Percentiles rank a stretch among this genome's conserved stretches.
phyloP scores from a whole-genome alignment of 1,140 invertebrate species.

The Tyrophagus putrescentiae region DNA sequence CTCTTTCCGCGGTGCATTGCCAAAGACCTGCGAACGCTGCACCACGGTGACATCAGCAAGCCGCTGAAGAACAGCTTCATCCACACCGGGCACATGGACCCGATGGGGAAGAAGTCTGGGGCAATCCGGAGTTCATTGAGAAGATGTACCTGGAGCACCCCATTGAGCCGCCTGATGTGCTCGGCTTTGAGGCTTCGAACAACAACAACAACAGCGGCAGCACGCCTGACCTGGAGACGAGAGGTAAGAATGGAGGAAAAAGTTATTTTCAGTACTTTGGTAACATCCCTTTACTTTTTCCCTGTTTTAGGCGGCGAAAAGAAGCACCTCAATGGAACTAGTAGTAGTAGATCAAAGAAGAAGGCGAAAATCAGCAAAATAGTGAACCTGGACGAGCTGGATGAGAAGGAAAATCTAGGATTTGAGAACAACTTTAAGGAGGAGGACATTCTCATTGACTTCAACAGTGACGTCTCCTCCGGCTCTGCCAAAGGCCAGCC shows the following conservation, averaged over 20 bases:
- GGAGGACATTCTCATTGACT: conserved; percentile 34
- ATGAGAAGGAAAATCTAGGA: neutral
- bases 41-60: conserved; percentile 51
- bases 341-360: neutral
- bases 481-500: neutral
- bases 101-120: conserved; percentile 60
- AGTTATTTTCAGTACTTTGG: conserved; percentile 19
- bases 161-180: conserved; percentile 60
- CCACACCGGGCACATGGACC: conserved; percentile 49
- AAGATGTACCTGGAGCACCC: conserved; percentile 65
- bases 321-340: neutral
- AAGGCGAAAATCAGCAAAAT: conserved; percentile 36
- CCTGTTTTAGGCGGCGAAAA: neutral
- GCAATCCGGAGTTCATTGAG: conserved; percentile 61
- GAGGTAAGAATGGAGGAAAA: no score
- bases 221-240: conserved; percentile 31
- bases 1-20: conserved; percentile 48
- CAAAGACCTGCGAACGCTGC: conserved; percentile 31
- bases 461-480: conserved; percentile 30
- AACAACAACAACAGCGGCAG: conserved; percentile 22
- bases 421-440: conserved; percentile 13
- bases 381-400: conserved; percentile 34
- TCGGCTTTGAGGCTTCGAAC: conserved; percentile 37
- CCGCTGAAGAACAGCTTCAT: conserved; percentile 70
- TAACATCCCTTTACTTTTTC: conserved; percentile 5